A percentile compares a stretch with the other conserved stretches of the same genome.
phyloP scores from a whole-genome alignment of 2,113 vertebrate species.

The Cynoglossus semilaevis region DNA sequence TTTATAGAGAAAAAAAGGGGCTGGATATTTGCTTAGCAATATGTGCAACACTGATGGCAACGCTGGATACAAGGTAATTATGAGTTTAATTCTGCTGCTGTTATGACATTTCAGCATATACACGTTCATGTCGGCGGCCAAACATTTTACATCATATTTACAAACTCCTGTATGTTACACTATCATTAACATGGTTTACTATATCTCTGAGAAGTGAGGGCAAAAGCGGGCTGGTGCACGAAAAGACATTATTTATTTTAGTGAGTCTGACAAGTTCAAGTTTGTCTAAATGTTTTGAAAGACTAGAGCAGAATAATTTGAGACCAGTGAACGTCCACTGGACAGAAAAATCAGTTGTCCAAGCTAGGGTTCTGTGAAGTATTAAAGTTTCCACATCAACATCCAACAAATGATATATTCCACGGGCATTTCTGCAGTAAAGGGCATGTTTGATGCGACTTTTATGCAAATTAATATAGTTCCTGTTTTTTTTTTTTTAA shows the following conservation, averaged over 20 bases:
- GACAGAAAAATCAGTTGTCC: no score
- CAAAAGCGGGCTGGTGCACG: background rate
- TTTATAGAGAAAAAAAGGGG: constrained; percentile 49
- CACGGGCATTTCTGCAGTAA: no score
- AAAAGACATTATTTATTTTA: constrained; percentile 3
- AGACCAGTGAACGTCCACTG: no score
- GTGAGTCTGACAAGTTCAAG: background rate
- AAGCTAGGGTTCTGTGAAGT: no score
- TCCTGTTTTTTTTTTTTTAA: no score
- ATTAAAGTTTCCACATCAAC: no score
- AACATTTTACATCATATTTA: constrained; percentile 4
- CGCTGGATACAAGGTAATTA: constrained; percentile 27
- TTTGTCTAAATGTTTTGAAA: background rate
- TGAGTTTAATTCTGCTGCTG: constrained; percentile 30
- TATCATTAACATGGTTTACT: no score
- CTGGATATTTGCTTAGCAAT: constrained; percentile 58
- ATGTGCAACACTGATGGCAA: constrained; percentile 37
- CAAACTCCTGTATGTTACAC: constrained; percentile 9
- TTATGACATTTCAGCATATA: constrained; percentile 19
- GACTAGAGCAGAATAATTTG: background rate
- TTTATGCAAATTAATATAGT: no score
- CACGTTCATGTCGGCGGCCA: constrained; percentile 14
- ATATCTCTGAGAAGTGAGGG: no score
- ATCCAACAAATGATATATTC: no score
- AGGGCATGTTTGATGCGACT: no score